Evolutionary conservation across 2,113 vertebrate species (phyloP), one percentile per base, ranked within the genome.

Genomic region (Mustela nigripes): DNA sequence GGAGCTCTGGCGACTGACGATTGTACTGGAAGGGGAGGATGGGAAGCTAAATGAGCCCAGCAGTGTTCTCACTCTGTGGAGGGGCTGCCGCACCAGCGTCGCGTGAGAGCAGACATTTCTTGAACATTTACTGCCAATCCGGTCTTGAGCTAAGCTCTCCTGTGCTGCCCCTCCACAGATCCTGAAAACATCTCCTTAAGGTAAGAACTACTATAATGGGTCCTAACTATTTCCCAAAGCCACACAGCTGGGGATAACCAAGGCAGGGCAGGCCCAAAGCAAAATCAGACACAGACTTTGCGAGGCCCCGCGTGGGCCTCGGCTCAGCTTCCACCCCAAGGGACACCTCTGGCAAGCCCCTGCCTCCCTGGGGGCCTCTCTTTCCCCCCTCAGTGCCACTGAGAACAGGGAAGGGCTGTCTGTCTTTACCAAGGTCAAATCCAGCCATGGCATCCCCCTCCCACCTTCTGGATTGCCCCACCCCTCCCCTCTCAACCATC

Each of bases 11-110:
- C 31, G 78, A 10, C 9, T 28, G n/a, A 28, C 2, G 31, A 15
- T 4, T 45, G 48, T 4, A 11, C 33, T 21, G 63, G 71, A 18
- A 81, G 58, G 74, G 33, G 50, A 26, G 16, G 62, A 12, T 4
- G 1, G 39, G 10, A 22, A 48, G 48, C 15, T 16, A 62, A 19
- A 39, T 0, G 14, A 16, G 74, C 58, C 11, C 12, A 18, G 73
- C 16, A 7, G n/a, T 14, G 4, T 39, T 12, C 50, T 28, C 0
- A 0, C n/a, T 45, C 73, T 2, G 26, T 0, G 0, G 15, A 10
- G 74, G 67, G 42, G 56, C 71, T 39, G 28, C 7, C 21, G 11
- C 16, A 24, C 2, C n/a, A 53, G 39, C 11, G 1, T 42, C 4
- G 0, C 33, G 7, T 53, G 19, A 9, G 28, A 22, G 24, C 5